These are phyloP conservation scores for Phalangium opilio DNA, from an alignment of 2,888 invertebrate genomes.

Conservation along the genomic window DNA sequence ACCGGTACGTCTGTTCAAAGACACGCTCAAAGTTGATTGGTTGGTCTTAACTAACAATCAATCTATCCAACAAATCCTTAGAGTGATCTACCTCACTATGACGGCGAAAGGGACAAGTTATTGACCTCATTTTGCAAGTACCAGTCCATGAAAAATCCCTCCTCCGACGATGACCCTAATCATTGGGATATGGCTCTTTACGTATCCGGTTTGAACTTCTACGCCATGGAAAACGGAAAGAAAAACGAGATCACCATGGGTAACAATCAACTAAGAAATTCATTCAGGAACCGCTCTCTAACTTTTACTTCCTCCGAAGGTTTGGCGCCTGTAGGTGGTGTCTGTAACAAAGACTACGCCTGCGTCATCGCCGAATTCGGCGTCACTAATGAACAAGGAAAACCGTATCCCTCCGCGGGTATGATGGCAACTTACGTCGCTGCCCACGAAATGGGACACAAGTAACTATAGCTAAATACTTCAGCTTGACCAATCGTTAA, in stretches of 20 bases:
- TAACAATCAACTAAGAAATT: constrained; percentile 7
- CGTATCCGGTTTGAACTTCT: constrained; percentile 61
- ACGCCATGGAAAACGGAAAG: constrained; percentile 49
- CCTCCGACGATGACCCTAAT: constrained; percentile 47
- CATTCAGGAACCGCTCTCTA: not conserved
- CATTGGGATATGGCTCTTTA: constrained; percentile 70
- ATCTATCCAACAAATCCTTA: not conserved
- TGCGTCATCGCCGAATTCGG: constrained; percentile 67
- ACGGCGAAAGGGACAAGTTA: constrained; percentile 48
- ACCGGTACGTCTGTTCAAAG: constrained; percentile 12
- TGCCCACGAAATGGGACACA: constrained; percentile 66
- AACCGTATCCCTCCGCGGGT: constrained; percentile 67
- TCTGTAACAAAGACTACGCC: constrained; percentile 52
- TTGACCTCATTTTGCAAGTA: constrained; percentile 61
- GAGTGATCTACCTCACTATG: constrained; percentile 21
- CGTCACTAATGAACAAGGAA: constrained; percentile 51
- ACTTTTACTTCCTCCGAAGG: constrained; percentile 11
- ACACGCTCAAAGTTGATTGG: not conserved
- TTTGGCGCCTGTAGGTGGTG: constrained; percentile 60
- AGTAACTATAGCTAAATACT: constrained; percentile 43
- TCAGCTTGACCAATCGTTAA: too few relatives aligned
- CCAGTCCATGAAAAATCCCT: constrained; percentile 47
- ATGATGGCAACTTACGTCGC: constrained; percentile 66
- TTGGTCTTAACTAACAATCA: not conserved
- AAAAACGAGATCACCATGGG: constrained; percentile 64